Evolutionary conservation across 2,797 vertebrate genomes (phyloP).

Genomic region (Hephaestus fuliginosus): DNA sequence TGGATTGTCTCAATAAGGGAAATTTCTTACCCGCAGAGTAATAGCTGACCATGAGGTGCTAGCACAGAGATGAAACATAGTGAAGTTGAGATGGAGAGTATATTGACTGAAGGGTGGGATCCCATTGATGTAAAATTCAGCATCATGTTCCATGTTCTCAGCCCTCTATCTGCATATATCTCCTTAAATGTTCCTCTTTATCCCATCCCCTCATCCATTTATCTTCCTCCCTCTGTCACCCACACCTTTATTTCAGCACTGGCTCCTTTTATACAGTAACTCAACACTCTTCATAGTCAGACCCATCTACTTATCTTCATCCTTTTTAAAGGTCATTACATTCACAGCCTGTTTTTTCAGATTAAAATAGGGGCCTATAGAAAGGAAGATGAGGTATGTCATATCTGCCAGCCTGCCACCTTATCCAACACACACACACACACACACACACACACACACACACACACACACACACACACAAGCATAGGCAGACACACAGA

Average conservation of each 20-base stretch:
- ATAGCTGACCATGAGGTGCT: not conserved
- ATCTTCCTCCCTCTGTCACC: constrained; percentile 74
- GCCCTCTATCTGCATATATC: constrained; percentile 70
- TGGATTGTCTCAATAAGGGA: not conserved
- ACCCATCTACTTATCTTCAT: constrained; percentile 79
- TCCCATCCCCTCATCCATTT: constrained; percentile 72
- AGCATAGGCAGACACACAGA: not conserved
- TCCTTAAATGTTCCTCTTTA: constrained; percentile 74
- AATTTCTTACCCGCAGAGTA: not conserved
- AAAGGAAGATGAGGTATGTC: constrained; percentile 70
- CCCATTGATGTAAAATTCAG: constrained; percentile 52
- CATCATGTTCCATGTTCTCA: constrained; percentile 52
- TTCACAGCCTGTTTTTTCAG: constrained; percentile 70
- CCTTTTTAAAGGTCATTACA: constrained; percentile 80
- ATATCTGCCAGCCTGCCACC: constrained; percentile 57
- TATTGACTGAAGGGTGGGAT: constrained; percentile 18
- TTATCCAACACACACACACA: constrained; percentile 49
- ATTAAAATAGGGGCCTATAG: constrained; percentile 68
- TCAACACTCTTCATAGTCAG: constrained; percentile 67
- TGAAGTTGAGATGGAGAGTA: not conserved
- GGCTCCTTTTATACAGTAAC: constrained; percentile 66
- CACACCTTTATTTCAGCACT: constrained; percentile 56
- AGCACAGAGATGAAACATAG: not conserved
- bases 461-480: not conserved
- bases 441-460: not conserved